Evolutionary conservation across 2,888 invertebrate genomes (phyloP), one percentile per base, ranked within the genome.

Genomic region (Sarcophaga subvicina): DNA sequence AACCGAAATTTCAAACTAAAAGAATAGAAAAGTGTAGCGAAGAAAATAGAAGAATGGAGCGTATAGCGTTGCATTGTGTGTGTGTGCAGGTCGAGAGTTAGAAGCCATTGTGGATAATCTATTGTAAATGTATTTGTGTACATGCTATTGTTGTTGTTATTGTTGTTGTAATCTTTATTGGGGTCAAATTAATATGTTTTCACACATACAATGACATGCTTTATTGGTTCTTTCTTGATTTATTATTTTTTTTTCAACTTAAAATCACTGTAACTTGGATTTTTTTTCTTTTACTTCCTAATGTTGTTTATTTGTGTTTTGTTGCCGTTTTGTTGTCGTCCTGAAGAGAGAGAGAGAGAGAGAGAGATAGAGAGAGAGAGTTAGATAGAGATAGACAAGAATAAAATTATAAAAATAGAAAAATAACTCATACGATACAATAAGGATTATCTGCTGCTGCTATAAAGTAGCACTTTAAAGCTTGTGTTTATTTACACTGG

Each of bases 211-310:
- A 25, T 71, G 25, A 76, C 54, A 82, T 70, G 47, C 76, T 37
- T 37, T 37, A 37, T 37, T 37, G 37, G 37, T 37, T 37, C 64
- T 49, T 47, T 27, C 62, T 76, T 70, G 81, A 82, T 71, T 76
- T 82, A 82, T 82, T 63, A 63, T 66, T 59, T 75, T 75, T 22
- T 22, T 22, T 22, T 37, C 37, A 69, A 70, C 75, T 75, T 70
- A 75, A 81, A 75, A 69, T 70, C 45, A 66, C 37, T 66, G 59
- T 66, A 59, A 78, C 45, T 22, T 47, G 17, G 66, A 25, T 78
- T 78, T 63, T 20, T 72, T 37, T 22, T 12, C 10, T 10, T 25
- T 11, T 49, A 22, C n/a, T 37, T 73, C 8, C 17, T 72, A 10
- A 47, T 45, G 47, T 75, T 22, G n/a, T 25, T 25, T 64, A 25